A percentile compares a stretch with the other conserved stretches of the same genome.
These are phyloP conservation scores for Apomyelois bistriatella DNA, from an alignment of 2,888 invertebrate genomes.

Conservation along the genomic window DNA sequence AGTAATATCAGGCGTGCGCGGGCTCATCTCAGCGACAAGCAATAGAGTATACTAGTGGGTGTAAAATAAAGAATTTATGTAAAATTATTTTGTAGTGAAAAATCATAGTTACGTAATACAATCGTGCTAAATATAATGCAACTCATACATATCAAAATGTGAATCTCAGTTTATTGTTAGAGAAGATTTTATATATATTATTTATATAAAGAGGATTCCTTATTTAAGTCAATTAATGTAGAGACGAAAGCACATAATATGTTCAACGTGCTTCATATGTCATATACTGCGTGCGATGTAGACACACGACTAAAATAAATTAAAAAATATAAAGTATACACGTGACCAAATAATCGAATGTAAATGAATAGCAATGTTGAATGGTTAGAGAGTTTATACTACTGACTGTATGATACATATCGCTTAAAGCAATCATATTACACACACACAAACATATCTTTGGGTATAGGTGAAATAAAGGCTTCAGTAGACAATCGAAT, in stretches of 20 bases:
- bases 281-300: constrained; percentile 22
- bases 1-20: not conserved
- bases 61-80: constrained; percentile 44
- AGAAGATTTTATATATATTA: constrained; percentile 42
- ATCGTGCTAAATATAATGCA: constrained; percentile 34
- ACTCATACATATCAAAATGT: constrained; percentile 72
- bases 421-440: constrained; percentile 28
- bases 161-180: constrained; percentile 53
- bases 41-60: constrained; percentile 48
- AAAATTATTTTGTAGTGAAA: constrained; percentile 49
- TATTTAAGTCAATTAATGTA: constrained; percentile 77
- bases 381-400: constrained; percentile 17
- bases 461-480: not conserved
- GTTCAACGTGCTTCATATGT: constrained; percentile 44
- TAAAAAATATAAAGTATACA: constrained; percentile 12
- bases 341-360: constrained; percentile 24
- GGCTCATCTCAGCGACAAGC: constrained; percentile 28
- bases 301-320: constrained; percentile 15
- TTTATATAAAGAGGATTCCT: constrained; percentile 68
- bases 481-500: not conserved
- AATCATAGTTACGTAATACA: constrained; percentile 16
- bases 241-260: constrained; percentile 40
- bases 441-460: not conserved
- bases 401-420: constrained; percentile 20
- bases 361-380: constrained; percentile 14